Evolutionary conservation across 2,888 invertebrate species (phyloP), one percentile per base, ranked within the genome.

Genomic region (Oegoconia quadripuncta): DNA sequence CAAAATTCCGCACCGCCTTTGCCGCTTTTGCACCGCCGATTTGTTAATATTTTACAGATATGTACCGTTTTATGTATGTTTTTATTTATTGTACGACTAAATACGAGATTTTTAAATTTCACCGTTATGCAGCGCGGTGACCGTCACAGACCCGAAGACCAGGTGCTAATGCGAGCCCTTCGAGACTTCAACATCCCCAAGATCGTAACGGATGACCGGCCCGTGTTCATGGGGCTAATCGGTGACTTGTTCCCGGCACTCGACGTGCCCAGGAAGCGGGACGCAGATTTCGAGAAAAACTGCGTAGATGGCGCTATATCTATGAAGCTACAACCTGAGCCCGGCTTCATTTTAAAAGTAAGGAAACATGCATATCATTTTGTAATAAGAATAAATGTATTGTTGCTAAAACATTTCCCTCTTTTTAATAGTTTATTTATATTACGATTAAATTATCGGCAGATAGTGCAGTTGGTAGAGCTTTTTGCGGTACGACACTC

Each of bases 101-200:
- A n/a, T n/a, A n/a, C n/a, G n/a, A n/a, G n/a, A n/a, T n/a, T n/a
- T n/a, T n/a, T 23, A 14, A 9, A 40, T 37, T 42, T 32, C 14
- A 5, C 8, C 14, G 13, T 34, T 50, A n/a, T 51, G 5, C 47
- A 91, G 90, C 88, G 95, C 52, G 91, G 92, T 36, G 95, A 95
- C 66, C 89, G 92, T 35, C 79, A 82, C 17, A 88, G 94, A 22
- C 93, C 97, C 0, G 97, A 97, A 83, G 97, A 97, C 76, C 96
- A 97, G 88, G 97, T 97, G 23, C 75, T 97, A 33, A 97, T 97
- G 97, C 89, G 97, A 73, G 97, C 97, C 0, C 74, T 97, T 52
- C 89, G 97, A 75, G 97, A 97, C 86, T 97, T 97, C 73, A 97
- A 97, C 71, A 93, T 96, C 40, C 97, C 97, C 0, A 97, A 97